A percentile compares a stretch with the other conserved stretches of the same genome.
phyloP scores from a whole-genome alignment of 2,113 vertebrate genomes.

The Syrmaticus mikado region DNA sequence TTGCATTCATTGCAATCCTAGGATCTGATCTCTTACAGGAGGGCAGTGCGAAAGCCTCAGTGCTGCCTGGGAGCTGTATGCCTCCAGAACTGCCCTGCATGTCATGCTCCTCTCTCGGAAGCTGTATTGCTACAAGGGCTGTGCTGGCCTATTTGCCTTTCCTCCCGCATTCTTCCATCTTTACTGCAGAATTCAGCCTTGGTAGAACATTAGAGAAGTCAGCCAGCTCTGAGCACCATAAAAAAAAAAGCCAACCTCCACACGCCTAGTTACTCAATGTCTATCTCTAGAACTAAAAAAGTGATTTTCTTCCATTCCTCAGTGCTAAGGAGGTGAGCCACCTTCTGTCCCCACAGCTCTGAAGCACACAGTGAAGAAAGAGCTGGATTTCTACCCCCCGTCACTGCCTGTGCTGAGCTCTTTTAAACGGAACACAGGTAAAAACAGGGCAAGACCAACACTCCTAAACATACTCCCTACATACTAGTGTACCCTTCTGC shows the following conservation, averaged over 20 bases:
- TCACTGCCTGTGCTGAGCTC: not conserved
- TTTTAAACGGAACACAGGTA: accelerated
- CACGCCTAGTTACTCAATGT: not conserved
- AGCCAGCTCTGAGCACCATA: not conserved
- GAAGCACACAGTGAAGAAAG: not conserved
- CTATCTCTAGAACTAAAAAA: not conserved
- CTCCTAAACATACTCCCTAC: not conserved
- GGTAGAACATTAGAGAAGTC: not conserved
- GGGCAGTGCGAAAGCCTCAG: not conserved
- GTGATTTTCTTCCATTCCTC: not conserved
- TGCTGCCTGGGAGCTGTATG: not conserved
- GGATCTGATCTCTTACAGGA: not conserved
- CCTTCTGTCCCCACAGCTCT: not conserved
- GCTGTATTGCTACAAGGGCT: not conserved
- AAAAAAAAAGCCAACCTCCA: not conserved
- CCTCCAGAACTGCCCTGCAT: not conserved
- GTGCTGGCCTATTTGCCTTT: not conserved
- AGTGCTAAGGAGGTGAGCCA: not conserved
- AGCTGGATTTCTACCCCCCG: not conserved
- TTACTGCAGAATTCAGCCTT: not conserved
- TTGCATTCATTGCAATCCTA: not conserved
- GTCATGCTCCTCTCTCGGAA: not conserved
- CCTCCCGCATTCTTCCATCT: not conserved
- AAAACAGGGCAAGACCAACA: not conserved
- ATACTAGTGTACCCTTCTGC: not conserved